Evolutionary conservation across 2,797 vertebrate species (phyloP).

Genomic region (Premnoplex brunnescens): DNA sequence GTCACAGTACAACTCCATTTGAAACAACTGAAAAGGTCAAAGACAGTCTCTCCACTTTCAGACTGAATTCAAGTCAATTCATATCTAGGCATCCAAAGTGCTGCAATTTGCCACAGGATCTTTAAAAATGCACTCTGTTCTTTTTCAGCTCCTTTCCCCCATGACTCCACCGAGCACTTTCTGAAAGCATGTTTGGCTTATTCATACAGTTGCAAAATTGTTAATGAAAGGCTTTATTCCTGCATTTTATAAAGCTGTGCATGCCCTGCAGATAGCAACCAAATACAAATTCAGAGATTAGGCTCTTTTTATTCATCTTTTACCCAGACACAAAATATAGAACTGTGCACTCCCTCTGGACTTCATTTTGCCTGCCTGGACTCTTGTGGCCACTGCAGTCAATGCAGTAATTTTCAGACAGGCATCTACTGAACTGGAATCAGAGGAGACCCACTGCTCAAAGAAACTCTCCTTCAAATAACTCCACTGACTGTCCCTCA

Average conservation of each 20-base stretch:
- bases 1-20: constrained; percentile 32
- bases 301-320: neutral
- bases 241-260: neutral
- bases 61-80: neutral
- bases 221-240: neutral
- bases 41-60: neutral
- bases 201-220: neutral
- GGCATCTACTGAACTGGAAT: neutral
- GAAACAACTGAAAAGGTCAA: constrained; percentile 70
- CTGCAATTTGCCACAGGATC: neutral
- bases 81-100: neutral
- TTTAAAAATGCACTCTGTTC: neutral
- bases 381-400: neutral
- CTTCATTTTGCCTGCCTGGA: neutral
- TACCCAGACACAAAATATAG: neutral
- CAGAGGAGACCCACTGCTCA: neutral
- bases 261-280: neutral
- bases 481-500: neutral
- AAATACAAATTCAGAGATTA: neutral
- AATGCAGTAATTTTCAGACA: neutral
- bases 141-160: neutral
- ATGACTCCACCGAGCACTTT: neutral
- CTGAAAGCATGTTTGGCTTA: neutral
- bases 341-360: neutral
- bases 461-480: neutral